phyloP scores from a whole-genome alignment of 2,888 invertebrate species.

The Microctonus aethiopoides region DNA sequence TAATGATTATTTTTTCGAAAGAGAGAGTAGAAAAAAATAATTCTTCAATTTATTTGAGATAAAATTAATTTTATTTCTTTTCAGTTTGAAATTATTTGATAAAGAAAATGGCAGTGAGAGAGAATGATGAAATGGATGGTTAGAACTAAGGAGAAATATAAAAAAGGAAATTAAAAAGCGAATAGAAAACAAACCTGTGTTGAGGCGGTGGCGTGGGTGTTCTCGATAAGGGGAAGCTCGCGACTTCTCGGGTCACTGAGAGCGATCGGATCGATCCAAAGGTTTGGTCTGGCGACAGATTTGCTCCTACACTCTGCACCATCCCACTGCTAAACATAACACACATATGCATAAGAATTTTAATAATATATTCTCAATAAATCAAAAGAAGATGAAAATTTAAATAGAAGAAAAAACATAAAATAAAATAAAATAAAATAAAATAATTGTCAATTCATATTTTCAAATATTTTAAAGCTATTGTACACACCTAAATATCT shows the following conservation, averaged over 20 bases:
- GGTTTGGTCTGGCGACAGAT: slow-evolving; percentile 79
- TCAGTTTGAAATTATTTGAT: neutral
- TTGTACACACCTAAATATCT: too few species aligned
- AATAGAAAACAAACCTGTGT: slow-evolving; percentile 55
- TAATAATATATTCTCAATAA: neutral
- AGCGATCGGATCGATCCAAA: slow-evolving; percentile 81
- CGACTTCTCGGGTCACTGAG: slow-evolving; percentile 79
- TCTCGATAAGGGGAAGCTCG: slow-evolving; percentile 81
- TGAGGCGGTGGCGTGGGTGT: slow-evolving; percentile 78
- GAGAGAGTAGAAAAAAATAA: too few species aligned
- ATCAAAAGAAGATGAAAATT: neutral
- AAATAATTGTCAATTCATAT: too few species aligned
- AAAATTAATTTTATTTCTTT: too few species aligned
- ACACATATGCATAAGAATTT: slow-evolving; percentile 27
- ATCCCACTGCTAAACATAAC: slow-evolving; percentile 73
- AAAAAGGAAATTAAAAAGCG: neutral
- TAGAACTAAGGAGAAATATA: neutral
- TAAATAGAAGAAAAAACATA: neutral
- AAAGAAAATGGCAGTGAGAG: too few species aligned
- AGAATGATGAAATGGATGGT: neutral
- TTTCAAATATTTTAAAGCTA: too few species aligned
- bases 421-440: too few species aligned
- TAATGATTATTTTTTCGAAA: too few species aligned
- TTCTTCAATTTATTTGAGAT: too few species aligned
- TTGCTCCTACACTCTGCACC: slow-evolving; percentile 75